Percentiles rank a stretch among this genome's conserved stretches.
Conservation (phyloP, 2,888 invertebrate species). For the Tinea semifulvella region DNA sequence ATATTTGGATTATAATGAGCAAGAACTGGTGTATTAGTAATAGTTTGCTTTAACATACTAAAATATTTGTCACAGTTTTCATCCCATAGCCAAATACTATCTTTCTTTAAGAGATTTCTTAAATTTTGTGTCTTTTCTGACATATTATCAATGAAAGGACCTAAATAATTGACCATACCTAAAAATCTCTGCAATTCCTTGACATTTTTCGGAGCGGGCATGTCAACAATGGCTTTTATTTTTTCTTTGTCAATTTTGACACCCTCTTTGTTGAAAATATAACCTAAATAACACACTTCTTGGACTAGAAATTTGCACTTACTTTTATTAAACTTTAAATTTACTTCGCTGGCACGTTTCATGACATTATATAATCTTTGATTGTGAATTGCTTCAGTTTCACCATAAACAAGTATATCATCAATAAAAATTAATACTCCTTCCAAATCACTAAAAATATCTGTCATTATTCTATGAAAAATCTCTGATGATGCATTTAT, state of each 20-base stretch:
- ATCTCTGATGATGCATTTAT: constrained; percentile 21
- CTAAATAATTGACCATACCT: constrained; percentile 22
- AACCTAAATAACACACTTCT: constrained; percentile 20
- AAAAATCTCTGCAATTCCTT: constrained; percentile 22
- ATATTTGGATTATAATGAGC: constrained; percentile 20
- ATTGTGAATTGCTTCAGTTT: constrained; percentile 14
- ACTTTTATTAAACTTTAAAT: constrained; percentile 21
- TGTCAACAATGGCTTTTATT: constrained; percentile 20
- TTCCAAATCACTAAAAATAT: constrained; percentile 18
- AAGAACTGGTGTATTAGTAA: constrained; percentile 20
- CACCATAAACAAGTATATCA: constrained; percentile 20
- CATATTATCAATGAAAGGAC: constrained; percentile 19
- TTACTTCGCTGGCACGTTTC: constrained; percentile 17
- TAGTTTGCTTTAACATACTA: constrained; percentile 17
- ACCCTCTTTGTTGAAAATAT: constrained; percentile 20
- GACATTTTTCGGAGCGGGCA: constrained; percentile 18
- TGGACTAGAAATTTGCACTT: constrained; percentile 17
- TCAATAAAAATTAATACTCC: constrained; percentile 20
- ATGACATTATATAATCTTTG: not conserved
- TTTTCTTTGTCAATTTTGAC: constrained; percentile 16
- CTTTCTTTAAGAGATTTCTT: constrained; percentile 22
- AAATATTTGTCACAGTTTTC: constrained; percentile 22
- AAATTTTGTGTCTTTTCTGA: constrained; percentile 16
- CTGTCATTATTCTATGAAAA: constrained; percentile 20
- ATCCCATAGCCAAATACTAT: constrained; percentile 24